Conservation (phyloP, 2,113 vertebrate genomes). For the Lethenteron reissneri region DNA sequence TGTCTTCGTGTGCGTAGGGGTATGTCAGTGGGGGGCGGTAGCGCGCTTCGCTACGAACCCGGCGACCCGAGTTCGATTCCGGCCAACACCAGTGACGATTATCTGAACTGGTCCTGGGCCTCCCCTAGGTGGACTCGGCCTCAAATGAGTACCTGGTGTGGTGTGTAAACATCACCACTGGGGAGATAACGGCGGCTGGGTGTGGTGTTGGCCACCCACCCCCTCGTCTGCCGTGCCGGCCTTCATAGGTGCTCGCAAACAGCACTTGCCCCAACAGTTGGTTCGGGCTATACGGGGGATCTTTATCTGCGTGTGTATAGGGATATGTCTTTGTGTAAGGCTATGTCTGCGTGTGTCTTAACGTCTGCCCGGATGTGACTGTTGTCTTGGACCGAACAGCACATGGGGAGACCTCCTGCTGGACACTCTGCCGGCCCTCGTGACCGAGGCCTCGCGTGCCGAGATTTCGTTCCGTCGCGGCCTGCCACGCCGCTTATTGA, state of each 20-base stretch:
- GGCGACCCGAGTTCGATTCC: too few species aligned
- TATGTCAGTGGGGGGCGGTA: too few species aligned
- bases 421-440: conserved; percentile 40
- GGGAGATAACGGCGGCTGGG: too few species aligned
- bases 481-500: conserved; percentile 34
- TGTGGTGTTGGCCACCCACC: neutral
- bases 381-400: conserved; percentile 19
- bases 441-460: conserved; percentile 38
- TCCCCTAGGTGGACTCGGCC: too few species aligned
- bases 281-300: neutral
- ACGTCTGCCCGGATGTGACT: neutral
- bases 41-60: too few species aligned
- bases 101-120: too few species aligned
- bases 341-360: neutral
- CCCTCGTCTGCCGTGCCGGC: too few species aligned
- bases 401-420: conserved; percentile 60
- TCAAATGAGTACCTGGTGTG: too few species aligned
- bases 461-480: conserved; percentile 29
- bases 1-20: too few species aligned
- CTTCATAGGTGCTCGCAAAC: neutral
- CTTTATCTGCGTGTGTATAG: conserved; percentile 6
- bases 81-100: too few species aligned
- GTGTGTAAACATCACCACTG: too few species aligned
- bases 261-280: neutral
- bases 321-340: neutral